Evolutionary conservation across 2,888 invertebrate species (phyloP), one percentile per base, ranked within the genome.

Genomic region (Maniola hyperantus): DNA sequence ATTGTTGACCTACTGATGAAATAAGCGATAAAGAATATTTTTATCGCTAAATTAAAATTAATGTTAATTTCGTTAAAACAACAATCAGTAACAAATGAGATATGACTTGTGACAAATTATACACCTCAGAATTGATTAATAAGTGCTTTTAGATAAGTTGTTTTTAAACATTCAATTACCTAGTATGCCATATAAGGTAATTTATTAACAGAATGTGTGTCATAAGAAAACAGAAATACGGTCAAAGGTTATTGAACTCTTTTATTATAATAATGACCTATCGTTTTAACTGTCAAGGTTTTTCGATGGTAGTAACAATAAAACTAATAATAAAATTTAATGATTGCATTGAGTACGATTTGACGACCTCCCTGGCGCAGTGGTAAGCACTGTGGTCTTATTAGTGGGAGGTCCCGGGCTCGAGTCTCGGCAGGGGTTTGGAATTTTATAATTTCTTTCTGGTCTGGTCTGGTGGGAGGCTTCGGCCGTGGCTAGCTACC

Each of bases 161-260:
- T 11, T 42, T 13, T 42, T 39, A 39, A 39, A 39, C 8, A 11
- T 42, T 42, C 1, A 51, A 11, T 51, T 50, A 10, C 20, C 4
- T 51, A 13, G 5, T 20, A 51, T 33, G 48, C 13, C 33, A 53
- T 33, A 26, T 33, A 26, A 26, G 26, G 26, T 53, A 54, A 54
- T 34, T 54, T 54, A 15, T 54, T 54, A 54, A 8, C 10, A 34
- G 36, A 54, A 54, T 34, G n/a, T 54, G 15, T n/a, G 54, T 54
- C 54, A 54, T n/a, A 26, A 26, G 26, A 26, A 26, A 26, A 26
- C n/a, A 34, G 26, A 36, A 54, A 54, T 15, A 5, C 34, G 34
- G 34, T 15, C 15, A 54, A 54, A 54, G 36, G 34, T 54, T 8
- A 54, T n/a, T 54, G 8, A 54, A 54, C 54, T 54, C 26, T 26